A percentile compares a stretch with the other conserved stretches of the same genome.
Conservation (phyloP, 2,113 vertebrate genomes). For the Alosa alosa region DNA sequence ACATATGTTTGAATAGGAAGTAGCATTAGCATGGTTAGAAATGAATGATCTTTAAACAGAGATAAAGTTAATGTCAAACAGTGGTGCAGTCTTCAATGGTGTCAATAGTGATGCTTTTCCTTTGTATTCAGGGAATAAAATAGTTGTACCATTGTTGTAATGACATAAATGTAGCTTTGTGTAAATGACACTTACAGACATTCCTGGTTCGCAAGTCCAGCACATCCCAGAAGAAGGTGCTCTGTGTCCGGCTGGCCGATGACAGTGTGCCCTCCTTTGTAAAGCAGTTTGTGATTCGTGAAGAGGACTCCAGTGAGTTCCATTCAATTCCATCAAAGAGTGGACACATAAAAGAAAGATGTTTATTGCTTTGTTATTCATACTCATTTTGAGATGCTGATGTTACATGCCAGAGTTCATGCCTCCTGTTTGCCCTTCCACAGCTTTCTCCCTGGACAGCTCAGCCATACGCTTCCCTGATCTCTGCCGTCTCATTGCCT, state of each 20-base stretch:
- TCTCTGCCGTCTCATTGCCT: slow-evolving; percentile 81
- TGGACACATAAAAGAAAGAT: background rate
- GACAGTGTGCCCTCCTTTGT: slow-evolving; percentile 82
- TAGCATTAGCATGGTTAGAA: background rate
- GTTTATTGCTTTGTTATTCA: background rate
- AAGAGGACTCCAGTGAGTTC: slow-evolving; percentile 71
- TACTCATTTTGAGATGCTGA: background rate
- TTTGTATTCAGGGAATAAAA: background rate
- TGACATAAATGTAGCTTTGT: background rate
- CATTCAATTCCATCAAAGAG: background rate
- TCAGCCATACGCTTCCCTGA: slow-evolving; percentile 80
- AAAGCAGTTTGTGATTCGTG: slow-evolving; percentile 77
- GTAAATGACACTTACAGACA: slow-evolving; percentile 61
- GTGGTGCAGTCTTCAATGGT: background rate
- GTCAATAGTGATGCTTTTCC: background rate
- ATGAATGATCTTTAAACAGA: too few species aligned
- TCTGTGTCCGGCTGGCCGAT: slow-evolving; percentile 81
- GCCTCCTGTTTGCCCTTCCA: background rate
- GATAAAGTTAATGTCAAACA: background rate
- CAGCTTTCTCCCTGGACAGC: slow-evolving; percentile 77
- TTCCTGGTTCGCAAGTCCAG: slow-evolving; percentile 85
- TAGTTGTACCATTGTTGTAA: background rate
- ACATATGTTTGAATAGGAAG: too few species aligned
- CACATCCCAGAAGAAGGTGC: slow-evolving; percentile 78
- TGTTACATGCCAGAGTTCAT: background rate